Conservation (phyloP, 1,140 invertebrate genomes). For the Zophobas atratus region DNA sequence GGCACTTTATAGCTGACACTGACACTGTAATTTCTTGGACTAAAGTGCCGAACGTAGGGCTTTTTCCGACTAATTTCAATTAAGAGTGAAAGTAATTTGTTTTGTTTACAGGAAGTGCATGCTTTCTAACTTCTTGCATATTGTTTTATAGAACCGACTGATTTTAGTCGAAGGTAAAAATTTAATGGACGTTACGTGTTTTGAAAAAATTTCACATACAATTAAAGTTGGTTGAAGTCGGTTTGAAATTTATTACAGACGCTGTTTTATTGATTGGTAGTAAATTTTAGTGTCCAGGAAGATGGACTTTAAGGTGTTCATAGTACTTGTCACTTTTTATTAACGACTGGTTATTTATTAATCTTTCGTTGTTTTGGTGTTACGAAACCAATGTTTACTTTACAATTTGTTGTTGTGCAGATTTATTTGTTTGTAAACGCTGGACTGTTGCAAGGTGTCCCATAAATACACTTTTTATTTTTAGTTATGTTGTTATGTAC, state of each 20-base stretch:
- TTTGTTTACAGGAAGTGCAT: constrained; percentile 26
- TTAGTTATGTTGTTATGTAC: too few relatives aligned
- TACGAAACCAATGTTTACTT: constrained; percentile 31
- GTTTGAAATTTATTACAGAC: too few relatives aligned
- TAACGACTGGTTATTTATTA: neutral
- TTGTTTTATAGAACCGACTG: constrained; percentile 7
- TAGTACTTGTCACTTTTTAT: too few relatives aligned
- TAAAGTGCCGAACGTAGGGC: neutral
- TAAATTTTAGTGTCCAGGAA: too few relatives aligned
- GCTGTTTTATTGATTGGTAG: too few relatives aligned
- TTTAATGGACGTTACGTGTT: neutral
- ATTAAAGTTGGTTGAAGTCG: too few relatives aligned
- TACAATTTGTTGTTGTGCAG: neutral
- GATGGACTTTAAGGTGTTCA: too few relatives aligned
- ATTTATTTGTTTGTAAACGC: constrained; percentile 39
- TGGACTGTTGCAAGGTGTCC: constrained; percentile 20
- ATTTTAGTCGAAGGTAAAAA: constrained; percentile 3
- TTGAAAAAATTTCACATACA: too few relatives aligned
- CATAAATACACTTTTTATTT: constrained; percentile 27
- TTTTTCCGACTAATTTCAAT: constrained; percentile 1
- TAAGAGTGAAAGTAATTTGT: constrained; percentile 39
- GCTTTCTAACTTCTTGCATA: constrained; percentile 35
- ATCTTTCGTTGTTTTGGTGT: neutral
- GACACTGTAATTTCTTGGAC: constrained; percentile 18
- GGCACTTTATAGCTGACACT: constrained; percentile 19